These are phyloP conservation scores for Drosophila limbata DNA, from an alignment of 2,888 invertebrate species.

Conservation along the genomic window DNA sequence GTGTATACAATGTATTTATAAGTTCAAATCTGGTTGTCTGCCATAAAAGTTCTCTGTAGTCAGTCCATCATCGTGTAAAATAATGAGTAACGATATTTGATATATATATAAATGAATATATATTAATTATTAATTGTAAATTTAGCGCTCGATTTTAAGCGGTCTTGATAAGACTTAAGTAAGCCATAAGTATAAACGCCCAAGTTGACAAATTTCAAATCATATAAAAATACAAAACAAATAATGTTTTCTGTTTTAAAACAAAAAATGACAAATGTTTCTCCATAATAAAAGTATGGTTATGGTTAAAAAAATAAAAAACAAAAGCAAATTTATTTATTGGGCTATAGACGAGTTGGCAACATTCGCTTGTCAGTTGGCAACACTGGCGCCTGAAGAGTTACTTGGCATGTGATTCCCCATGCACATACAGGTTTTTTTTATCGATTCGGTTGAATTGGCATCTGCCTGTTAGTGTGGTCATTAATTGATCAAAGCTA, in stretches of 20 bases:
- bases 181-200: conserved; percentile 64
- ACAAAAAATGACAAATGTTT: conserved; percentile 73
- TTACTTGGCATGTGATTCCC: background rate
- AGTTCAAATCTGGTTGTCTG: conserved; percentile 72
- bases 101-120: conserved; percentile 16
- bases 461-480: background rate
- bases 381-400: background rate
- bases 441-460: conserved; percentile 12
- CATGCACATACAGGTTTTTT: background rate
- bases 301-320: conserved; percentile 62
- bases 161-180: conserved; percentile 81
- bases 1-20: conserved; percentile 64
- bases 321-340: background rate
- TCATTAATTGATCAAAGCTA: conserved; percentile 59
- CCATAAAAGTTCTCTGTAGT: conserved; percentile 72
- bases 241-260: conserved; percentile 70
- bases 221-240: conserved; percentile 39
- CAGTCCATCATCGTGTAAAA: conserved; percentile 80
- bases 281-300: conserved; percentile 79
- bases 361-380: background rate
- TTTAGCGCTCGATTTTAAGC: conserved; percentile 79
- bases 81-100: conserved; percentile 62
- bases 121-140: conserved; percentile 69
- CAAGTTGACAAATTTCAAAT: conserved; percentile 72
- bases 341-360: background rate